Base-by-base conservation (phyloP, 2,113 vertebrate species). In the Coregonus clupeaformis region DNA sequence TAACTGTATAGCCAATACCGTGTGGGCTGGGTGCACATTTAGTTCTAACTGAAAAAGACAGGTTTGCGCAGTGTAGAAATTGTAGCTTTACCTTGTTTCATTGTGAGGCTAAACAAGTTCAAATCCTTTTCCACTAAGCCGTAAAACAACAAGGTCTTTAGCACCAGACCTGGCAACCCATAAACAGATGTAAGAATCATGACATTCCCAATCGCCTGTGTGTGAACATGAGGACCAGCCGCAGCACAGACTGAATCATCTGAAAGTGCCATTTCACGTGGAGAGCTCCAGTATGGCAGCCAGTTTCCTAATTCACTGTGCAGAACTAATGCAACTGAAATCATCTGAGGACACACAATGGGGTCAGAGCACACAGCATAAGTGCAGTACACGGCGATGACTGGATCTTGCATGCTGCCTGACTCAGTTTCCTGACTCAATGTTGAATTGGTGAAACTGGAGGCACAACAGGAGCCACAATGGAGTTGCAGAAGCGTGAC, bases 131-230 rank as follows among this genome's bases (percentile, higher is more conserved):
- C 36, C 36, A 42, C 36, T 42, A 42, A 12, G 36, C 9, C 7
- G 9, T 42, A 42, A 42, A 42, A 42, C 36, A 42, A 42, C 36
- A 42, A 42, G 36, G 36, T 42, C 36, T 42, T 42, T 42, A 42
- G 36, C 7, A 11, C 36, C 36, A 42, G 36, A 42, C 9, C 36
- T 42, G 7, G 36, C 9, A 76, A 82, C 77, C 68, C 22, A 20
- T 79, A 81, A 90, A 86, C 75, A 67, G 73, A 78, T 89, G 81
- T 77, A 80, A 66, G 75, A 82, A 83, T 87, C 80, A 79, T 79
- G 62, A 85, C 78, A 77, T 80, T 83, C 85, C 60, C 74, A 84
- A 78, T 87, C 71, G 76, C 74, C 9, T 42, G 36, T 42, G 36
- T 42, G 36, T 42, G 36, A 42, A 42, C 36, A 42, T 2, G 36